phyloP scores from a whole-genome alignment of 2,888 invertebrate species.

The Ectobius pallidus region DNA sequence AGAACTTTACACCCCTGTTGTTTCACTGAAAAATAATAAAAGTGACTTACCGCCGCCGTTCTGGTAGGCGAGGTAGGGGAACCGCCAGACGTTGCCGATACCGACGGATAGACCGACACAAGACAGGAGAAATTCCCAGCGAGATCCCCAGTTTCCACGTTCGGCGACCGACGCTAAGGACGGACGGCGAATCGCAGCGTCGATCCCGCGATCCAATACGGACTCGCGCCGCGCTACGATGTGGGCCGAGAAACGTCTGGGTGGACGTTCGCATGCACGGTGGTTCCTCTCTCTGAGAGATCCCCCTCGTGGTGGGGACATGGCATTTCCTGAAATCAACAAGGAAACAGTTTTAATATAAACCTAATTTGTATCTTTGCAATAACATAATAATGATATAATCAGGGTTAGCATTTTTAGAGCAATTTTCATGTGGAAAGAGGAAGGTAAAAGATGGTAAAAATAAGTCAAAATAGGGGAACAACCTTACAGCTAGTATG shows the following conservation, averaged over 20 bases:
- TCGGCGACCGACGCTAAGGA: slow-evolving; percentile 50
- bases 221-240: slow-evolving; percentile 49
- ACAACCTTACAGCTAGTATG: too few relatives aligned
- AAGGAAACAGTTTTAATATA: too few relatives aligned
- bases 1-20: too few relatives aligned
- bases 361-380: too few relatives aligned
- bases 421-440: too few relatives aligned
- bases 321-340: not conserved
- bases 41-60: slow-evolving; percentile 76
- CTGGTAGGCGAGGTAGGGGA: slow-evolving; percentile 84
- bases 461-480: too few relatives aligned
- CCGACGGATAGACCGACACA: slow-evolving; percentile 86
- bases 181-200: slow-evolving; percentile 49
- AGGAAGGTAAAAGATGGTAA: too few relatives aligned
- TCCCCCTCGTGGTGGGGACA: slow-evolving; percentile 44
- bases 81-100: slow-evolving; percentile 85
- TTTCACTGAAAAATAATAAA: too few relatives aligned
- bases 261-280: slow-evolving; percentile 30
- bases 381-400: too few relatives aligned
- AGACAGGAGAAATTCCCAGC: slow-evolving; percentile 75
- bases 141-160: slow-evolving; percentile 55
- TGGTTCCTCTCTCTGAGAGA: slow-evolving; percentile 45
- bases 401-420: too few relatives aligned
- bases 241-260: slow-evolving; percentile 47
- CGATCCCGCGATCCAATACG: slow-evolving; percentile 47